These are phyloP conservation scores for Marmota flaviventris DNA, from an alignment of 2,113 vertebrate genomes.

Conservation along the genomic window DNA sequence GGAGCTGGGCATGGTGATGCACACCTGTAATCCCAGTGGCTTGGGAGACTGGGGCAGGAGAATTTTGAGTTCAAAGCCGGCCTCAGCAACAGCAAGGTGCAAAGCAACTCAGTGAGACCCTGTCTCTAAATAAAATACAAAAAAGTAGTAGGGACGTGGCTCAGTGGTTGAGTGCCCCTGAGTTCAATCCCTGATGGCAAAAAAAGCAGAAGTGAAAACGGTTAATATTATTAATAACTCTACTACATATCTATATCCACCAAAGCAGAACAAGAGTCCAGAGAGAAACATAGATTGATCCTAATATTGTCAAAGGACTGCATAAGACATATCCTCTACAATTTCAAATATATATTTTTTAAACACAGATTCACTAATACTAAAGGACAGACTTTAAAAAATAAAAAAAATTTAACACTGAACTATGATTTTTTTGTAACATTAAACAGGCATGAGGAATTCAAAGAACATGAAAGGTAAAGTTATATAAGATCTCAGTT, in stretches of 20 bases:
- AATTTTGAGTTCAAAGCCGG: no score
- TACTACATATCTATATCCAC: background rate
- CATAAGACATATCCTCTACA: background rate
- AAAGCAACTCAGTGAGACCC: no score
- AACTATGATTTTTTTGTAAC: background rate
- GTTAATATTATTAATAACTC: conserved; percentile 41
- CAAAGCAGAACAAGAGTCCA: background rate
- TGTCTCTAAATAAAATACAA: no score
- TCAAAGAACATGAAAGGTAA: conserved; percentile 11
- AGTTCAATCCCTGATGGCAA: no score
- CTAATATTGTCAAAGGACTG: background rate
- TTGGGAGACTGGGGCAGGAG: no score
- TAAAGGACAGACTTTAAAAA: conserved; percentile 47
- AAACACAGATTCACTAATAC: conserved; percentile 11
- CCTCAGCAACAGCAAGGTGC: no score
- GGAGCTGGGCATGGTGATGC: background rate
- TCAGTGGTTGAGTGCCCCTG: no score
- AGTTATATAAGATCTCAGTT: conserved; percentile 56
- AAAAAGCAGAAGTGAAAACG: conserved; percentile 58
- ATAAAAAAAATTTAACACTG: background rate
- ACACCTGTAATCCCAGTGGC: no score
- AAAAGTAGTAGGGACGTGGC: no score
- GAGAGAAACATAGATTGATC: background rate
- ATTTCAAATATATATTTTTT: background rate
- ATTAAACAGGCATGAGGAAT: background rate